phyloP scores from a whole-genome alignment of 53 echinoderm and acorn worm species.

The Henricia sp. region DNA sequence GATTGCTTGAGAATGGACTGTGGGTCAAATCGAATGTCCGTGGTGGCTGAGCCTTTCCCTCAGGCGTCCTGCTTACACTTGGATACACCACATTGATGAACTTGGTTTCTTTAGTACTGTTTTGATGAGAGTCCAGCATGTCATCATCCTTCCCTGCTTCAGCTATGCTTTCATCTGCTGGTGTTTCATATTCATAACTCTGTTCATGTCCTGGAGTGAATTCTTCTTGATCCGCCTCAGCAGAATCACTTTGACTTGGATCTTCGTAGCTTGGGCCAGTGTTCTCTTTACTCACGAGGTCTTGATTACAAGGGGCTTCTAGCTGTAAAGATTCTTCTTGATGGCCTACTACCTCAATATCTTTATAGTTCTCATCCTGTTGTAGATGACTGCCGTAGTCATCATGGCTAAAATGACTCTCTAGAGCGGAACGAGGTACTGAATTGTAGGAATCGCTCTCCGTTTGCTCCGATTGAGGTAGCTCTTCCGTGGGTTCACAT shows the following conservation, averaged over 20 bases:
- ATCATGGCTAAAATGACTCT: conserved; percentile 8
- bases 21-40: neutral
- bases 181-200: conserved; percentile 9
- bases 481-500: conserved; percentile 22
- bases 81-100: conserved; percentile 51
- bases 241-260: conserved; percentile 80
- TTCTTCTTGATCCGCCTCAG: conserved; percentile 91
- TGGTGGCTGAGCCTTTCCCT: neutral
- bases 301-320: neutral
- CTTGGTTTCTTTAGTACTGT: conserved; percentile 32
- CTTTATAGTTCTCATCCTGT: conserved; percentile 30
- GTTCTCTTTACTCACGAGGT: neutral
- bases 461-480: conserved; percentile 64
- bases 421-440: neutral
- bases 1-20: too few species aligned
- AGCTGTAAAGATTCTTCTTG: conserved; percentile 26
- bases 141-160: neutral
- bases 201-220: conserved; percentile 31
- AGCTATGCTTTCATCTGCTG: conserved; percentile 11
- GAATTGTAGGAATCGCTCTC: conserved; percentile 57
- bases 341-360: conserved; percentile 44
- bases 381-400: neutral
- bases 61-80: conserved; percentile 35
- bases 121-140: conserved; percentile 1
- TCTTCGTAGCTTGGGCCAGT: neutral